These are phyloP conservation scores for Lepidocyrtinus sp. DNA, from an alignment of 2,888 invertebrate genomes.

Conservation along the genomic window DNA sequence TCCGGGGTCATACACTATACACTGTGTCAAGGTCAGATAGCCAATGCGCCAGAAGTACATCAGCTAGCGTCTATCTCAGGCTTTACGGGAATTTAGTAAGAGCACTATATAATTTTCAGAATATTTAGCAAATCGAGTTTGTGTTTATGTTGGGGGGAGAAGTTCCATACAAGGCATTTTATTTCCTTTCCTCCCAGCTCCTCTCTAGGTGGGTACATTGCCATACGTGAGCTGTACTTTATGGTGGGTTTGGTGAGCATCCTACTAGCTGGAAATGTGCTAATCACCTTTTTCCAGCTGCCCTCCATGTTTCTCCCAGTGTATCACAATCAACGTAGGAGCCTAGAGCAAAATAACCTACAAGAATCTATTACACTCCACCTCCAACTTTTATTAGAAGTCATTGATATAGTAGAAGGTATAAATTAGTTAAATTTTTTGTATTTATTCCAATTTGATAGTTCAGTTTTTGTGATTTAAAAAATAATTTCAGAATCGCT, in stretches of 20 bases:
- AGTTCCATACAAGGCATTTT: no score
- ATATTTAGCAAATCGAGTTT: neutral
- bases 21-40: conserved; percentile 44
- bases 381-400: neutral
- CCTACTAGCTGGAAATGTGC: conserved; percentile 66
- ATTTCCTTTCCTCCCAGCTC: conserved; percentile 56
- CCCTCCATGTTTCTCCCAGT: conserved; percentile 68
- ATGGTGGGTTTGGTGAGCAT: conserved; percentile 65
- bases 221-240: conserved; percentile 67
- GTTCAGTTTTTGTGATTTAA: no score
- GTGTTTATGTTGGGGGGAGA: no score
- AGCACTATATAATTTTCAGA: neutral
- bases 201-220: conserved; percentile 68
- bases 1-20: no score
- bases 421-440: neutral
- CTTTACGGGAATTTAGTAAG: conserved; percentile 69
- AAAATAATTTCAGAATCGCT: conserved; percentile 41
- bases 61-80: conserved; percentile 66
- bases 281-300: conserved; percentile 68
- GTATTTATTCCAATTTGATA: neutral
- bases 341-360: neutral
- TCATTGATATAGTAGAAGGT: conserved; percentile 43
- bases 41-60: conserved; percentile 66
- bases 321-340: conserved; percentile 64
- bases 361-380: neutral